Conservation (phyloP, 2,888 invertebrate species). For the Lasioglossum marginatum region DNA sequence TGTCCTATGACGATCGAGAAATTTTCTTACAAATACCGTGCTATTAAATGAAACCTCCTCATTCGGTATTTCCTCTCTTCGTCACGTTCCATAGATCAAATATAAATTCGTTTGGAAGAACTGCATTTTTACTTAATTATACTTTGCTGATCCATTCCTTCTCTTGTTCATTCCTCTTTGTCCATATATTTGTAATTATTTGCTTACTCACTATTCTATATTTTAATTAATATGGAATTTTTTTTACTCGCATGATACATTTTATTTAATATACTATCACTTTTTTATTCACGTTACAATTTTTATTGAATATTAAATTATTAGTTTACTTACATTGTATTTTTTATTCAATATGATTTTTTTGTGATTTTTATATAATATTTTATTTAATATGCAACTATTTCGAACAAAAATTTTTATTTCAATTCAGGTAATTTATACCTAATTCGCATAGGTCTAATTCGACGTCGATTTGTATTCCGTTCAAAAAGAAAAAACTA, state of each 20-base stretch:
- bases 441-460: no score
- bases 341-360: no score
- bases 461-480: background rate
- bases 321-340: no score
- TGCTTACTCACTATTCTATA: background rate
- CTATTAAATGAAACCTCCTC: background rate
- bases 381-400: no score
- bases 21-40: slow-evolving; percentile 30
- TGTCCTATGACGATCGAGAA: slow-evolving; percentile 49
- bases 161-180: background rate
- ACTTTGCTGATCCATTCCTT: background rate
- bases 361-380: no score
- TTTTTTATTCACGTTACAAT: no score
- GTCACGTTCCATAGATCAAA: background rate
- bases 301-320: no score
- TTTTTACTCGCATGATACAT: background rate
- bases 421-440: no score
- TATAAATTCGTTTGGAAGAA: background rate
- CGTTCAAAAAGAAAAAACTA: background rate
- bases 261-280: background rate
- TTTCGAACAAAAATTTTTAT: no score
- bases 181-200: background rate
- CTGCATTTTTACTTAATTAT: background rate
- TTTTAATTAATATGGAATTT: background rate
- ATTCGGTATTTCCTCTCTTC: slow-evolving; percentile 6